Percentiles rank a stretch among this genome's conserved stretches.
Evolutionary conservation across 1,140 invertebrate genomes (phyloP).

Genomic region (Caenorhabditis elegans): DNA sequence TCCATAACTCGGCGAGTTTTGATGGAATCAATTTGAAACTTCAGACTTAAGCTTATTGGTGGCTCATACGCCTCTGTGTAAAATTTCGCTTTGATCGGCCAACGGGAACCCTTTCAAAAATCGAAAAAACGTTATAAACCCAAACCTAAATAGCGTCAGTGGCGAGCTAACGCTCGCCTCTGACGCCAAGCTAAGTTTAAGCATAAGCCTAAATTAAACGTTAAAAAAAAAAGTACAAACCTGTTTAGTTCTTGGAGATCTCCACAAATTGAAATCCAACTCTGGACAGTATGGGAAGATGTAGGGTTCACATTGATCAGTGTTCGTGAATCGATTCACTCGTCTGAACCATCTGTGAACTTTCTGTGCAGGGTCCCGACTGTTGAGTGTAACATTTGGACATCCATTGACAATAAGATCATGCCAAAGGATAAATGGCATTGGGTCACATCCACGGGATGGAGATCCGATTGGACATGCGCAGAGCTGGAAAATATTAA

Average conservation of each 20-base stretch:
- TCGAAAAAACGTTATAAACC: too few relatives aligned
- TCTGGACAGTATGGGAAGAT: conserved; percentile 66
- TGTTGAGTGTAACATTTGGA: conserved; percentile 66
- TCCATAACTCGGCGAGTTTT: too few relatives aligned
- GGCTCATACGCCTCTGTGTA: too few relatives aligned
- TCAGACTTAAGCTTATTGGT: too few relatives aligned
- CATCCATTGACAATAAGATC: conserved; percentile 66
- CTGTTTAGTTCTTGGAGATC: conserved; percentile 65
- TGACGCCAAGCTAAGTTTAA: too few relatives aligned
- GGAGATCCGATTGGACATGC: conserved; percentile 66
- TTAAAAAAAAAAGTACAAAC: background rate
- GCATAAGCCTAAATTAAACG: background rate
- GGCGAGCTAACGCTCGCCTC: too few relatives aligned
- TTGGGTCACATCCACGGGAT: conserved; percentile 65
- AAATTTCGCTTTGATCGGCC: too few relatives aligned
- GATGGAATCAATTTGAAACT: too few relatives aligned
- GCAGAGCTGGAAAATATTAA: conserved; percentile 56
- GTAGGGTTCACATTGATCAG: conserved; percentile 66
- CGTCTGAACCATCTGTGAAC: conserved; percentile 66
- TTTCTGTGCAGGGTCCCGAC: conserved; percentile 65
- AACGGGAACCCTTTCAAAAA: too few relatives aligned
- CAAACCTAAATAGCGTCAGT: too few relatives aligned
- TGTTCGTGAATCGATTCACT: conserved; percentile 65
- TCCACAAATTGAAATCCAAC: conserved; percentile 65
- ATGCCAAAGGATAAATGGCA: conserved; percentile 65